Conservation (phyloP, 2,113 vertebrate species). For the Seriola quinqueradiata region DNA sequence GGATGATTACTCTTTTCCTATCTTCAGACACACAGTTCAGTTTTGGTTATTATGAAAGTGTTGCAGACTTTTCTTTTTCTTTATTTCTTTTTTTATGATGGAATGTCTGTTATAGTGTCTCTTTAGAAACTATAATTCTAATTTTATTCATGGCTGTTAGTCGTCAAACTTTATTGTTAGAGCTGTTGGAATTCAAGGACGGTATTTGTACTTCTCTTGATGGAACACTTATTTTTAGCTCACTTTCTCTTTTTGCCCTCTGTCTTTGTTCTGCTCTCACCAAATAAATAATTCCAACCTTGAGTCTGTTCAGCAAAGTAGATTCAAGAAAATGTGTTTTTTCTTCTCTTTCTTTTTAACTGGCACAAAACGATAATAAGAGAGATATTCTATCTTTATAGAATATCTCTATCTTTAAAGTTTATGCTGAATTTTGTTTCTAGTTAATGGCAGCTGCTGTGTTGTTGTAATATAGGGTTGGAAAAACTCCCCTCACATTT, state of each 20-base stretch:
- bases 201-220: not conserved
- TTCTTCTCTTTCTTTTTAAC: not conserved
- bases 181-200: constrained; percentile 18
- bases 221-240: constrained; percentile 21
- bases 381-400: no score
- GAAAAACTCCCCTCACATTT: not conserved
- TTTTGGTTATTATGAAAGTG: not conserved
- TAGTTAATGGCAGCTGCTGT: not conserved
- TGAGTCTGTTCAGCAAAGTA: constrained; percentile 10
- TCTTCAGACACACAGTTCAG: not conserved
- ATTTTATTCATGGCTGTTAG: not conserved
- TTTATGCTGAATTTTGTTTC: not conserved
- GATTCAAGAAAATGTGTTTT: not conserved
- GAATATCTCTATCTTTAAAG: constrained; percentile 4
- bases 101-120: not conserved
- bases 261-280: constrained; percentile 37
- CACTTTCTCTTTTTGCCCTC: constrained; percentile 24
- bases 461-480: not conserved
- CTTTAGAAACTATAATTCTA: not conserved
- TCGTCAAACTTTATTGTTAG: not conserved
- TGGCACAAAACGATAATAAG: not conserved
- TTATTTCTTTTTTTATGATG: not conserved
- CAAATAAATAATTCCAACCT: constrained; percentile 31
- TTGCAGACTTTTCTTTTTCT: not conserved
- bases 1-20: not conserved